phyloP scores from a whole-genome alignment of 2,113 vertebrate genomes.

The Microcebus murinus region DNA sequence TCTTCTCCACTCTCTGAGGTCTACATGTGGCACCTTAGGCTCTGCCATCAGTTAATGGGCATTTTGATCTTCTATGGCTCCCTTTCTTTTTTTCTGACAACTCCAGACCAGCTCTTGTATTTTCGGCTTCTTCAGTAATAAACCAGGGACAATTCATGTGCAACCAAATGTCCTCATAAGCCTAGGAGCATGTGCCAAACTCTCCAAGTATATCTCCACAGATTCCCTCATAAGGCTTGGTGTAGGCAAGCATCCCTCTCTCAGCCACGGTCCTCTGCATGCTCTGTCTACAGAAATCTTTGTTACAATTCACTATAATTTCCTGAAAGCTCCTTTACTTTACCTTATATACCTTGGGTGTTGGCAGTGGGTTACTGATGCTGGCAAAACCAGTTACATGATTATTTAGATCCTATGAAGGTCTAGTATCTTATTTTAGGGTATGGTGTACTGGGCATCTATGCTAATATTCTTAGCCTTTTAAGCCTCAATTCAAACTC shows the following conservation, averaged over 20 bases:
- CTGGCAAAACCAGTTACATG: neutral
- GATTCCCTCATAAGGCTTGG: rapidly evolving
- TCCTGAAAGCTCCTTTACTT: neutral
- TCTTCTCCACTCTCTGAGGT: neutral
- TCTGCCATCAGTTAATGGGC: neutral
- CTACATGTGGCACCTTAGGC: neutral
- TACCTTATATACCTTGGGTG: neutral
- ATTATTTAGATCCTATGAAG: neutral
- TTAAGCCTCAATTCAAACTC: neutral
- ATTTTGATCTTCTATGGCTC: neutral
- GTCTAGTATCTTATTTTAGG: neutral
- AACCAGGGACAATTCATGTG: neutral
- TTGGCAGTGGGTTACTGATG: neutral
- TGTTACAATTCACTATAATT: neutral
- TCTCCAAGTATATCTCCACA: neutral
- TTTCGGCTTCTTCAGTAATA: neutral
- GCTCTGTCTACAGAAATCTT: neutral
- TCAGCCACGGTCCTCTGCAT: neutral
- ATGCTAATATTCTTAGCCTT: neutral
- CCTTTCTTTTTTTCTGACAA: neutral
- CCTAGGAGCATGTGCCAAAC: neutral
- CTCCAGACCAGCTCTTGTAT: neutral
- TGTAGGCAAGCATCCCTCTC: neutral
- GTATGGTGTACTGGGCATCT: neutral
- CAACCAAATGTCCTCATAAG: neutral